Conservation (phyloP, 2,797 vertebrate species). For the Pterois miles region DNA sequence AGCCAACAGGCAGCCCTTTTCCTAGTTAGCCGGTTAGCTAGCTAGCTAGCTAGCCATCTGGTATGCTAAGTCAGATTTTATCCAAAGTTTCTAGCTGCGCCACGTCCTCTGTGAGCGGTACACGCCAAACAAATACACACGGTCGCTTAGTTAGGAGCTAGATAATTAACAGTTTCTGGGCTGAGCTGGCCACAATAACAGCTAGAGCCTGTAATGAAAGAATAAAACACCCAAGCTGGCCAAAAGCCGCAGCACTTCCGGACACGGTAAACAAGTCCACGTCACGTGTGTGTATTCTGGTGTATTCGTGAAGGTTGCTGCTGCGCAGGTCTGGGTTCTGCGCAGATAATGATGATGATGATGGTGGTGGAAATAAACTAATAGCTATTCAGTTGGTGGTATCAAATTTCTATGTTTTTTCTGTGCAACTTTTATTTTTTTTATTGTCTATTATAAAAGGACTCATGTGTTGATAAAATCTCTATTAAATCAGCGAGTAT, state of each 20-base stretch:
- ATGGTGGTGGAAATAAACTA: too few species aligned
- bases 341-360: neutral
- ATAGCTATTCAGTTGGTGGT: too few species aligned
- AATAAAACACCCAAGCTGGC: neutral
- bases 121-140: neutral
- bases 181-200: neutral
- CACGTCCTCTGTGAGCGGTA: neutral
- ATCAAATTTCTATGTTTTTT: too few species aligned
- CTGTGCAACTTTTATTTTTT: too few species aligned
- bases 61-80: neutral
- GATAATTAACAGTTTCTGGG: rapidly evolving
- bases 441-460: too few species aligned
- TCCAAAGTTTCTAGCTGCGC: neutral
- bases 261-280: slow-evolving; percentile 59
- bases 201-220: neutral
- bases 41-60: slow-evolving; percentile 8
- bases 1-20: slow-evolving; percentile 16
- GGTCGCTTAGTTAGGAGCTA: neutral
- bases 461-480: too few species aligned
- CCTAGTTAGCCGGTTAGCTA: slow-evolving; percentile 12
- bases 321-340: slow-evolving; percentile 18
- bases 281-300: slow-evolving; percentile 31
- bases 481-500: too few species aligned
- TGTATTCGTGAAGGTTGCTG: neutral
- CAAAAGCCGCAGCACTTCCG: slow-evolving; percentile 60